Percentiles rank a stretch among this genome's conserved stretches.
phyloP scores from a whole-genome alignment of 2,113 vertebrate genomes.

The Ranitomeya variabilis region DNA sequence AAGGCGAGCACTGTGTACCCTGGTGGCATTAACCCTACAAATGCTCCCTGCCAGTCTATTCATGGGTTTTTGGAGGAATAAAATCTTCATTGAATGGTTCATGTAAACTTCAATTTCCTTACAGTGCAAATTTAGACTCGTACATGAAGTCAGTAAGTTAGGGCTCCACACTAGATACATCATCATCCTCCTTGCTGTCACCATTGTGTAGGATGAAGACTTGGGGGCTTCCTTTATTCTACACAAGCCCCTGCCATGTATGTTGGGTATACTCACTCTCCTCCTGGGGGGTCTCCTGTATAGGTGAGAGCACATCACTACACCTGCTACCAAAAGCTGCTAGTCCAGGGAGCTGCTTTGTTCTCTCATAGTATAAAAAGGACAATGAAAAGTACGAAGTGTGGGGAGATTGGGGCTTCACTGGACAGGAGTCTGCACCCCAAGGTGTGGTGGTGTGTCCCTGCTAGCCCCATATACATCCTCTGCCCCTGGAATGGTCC shows the following conservation, averaged over 20 bases:
- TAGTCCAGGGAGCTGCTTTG: slow-evolving; percentile 84
- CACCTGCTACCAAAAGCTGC: slow-evolving; percentile 81
- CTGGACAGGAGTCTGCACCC: slow-evolving; percentile 96
- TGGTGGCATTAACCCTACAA: slow-evolving; percentile 63
- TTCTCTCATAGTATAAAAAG: slow-evolving; percentile 62
- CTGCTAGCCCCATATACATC: slow-evolving; percentile 90
- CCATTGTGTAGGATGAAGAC: slow-evolving; percentile 56
- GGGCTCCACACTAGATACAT: slow-evolving; percentile 85
- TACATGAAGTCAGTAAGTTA: slow-evolving; percentile 71
- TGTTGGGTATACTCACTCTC: slow-evolving; percentile 71
- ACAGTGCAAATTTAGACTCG: slow-evolving; percentile 76
- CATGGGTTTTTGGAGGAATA: slow-evolving; percentile 57
- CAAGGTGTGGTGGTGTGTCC: slow-evolving; percentile 98
- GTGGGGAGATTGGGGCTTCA: slow-evolving; percentile 71
- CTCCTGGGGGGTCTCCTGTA: slow-evolving; percentile 79
- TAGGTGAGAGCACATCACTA: slow-evolving; percentile 82
- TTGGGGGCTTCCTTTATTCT: slow-evolving; percentile 60
- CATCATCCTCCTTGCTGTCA: slow-evolving; percentile 75
- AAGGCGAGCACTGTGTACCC: slow-evolving; percentile 63
- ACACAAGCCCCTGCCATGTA: slow-evolving; percentile 66
- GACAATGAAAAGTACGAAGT: slow-evolving; percentile 54
- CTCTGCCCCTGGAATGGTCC: slow-evolving; percentile 93
- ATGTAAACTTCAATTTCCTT: slow-evolving; percentile 78
- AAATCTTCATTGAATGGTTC: slow-evolving; percentile 64
- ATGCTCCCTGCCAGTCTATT: slow-evolving; percentile 66